Evolutionary conservation across 2,797 vertebrate species (phyloP).

Genomic region (Sebastes iracundus): DNA sequence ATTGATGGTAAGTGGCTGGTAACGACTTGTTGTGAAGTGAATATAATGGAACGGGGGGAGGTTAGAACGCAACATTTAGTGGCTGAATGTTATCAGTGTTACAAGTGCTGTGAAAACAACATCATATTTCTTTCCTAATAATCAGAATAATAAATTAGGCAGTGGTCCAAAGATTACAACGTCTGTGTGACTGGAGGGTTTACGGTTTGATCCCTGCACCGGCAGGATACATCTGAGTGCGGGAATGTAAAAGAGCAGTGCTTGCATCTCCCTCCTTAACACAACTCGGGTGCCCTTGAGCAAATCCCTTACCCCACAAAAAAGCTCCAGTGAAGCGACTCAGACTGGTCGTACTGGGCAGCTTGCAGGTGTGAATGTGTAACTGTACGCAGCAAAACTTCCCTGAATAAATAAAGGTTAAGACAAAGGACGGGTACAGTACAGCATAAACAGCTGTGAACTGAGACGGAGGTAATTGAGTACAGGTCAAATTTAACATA

Average conservation of each 20-base stretch:
- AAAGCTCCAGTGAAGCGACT: background rate
- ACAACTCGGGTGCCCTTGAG: background rate
- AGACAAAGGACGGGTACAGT: background rate
- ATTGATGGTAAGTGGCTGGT: no score
- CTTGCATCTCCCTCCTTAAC: background rate
- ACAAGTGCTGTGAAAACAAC: accelerated
- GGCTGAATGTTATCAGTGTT: no score
- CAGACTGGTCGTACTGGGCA: background rate
- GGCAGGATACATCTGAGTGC: background rate
- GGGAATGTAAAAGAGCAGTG: background rate
- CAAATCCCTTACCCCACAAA: background rate
- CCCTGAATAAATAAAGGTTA: background rate
- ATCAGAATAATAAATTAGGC: no score
- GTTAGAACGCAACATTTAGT: no score
- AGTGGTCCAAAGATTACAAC: accelerated
- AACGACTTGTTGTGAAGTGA: no score
- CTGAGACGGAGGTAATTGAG: background rate
- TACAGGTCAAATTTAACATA: slow-evolving; percentile 16
- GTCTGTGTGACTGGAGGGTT: background rate
- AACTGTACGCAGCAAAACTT: background rate
- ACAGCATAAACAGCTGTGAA: slow-evolving; percentile 12
- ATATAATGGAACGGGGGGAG: no score
- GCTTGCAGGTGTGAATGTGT: background rate
- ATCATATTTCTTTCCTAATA: no score
- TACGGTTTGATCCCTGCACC: background rate